Evolutionary conservation across 2,797 vertebrate species (phyloP), one percentile per base, ranked within the genome.

Genomic region (Aphelocoma californica): DNA sequence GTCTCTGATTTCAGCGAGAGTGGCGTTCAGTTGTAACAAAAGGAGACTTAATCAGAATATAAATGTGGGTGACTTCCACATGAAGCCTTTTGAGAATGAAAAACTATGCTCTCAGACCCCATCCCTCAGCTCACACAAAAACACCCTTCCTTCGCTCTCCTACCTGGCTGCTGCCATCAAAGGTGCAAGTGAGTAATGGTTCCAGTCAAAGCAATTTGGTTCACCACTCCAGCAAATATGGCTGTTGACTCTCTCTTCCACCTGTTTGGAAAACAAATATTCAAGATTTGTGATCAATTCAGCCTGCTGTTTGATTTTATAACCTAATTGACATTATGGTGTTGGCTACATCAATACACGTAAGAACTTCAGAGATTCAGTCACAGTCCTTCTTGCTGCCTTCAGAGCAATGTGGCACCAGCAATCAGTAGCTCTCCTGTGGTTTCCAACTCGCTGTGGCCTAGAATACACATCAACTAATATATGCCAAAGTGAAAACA

Each of bases 151-250:
- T 91, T n/a, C 1, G 1, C 40, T 69, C 42, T 92, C 97, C 96
- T 98, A 98, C 98, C 98, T 96, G 91, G 58, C 57, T 84, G 88
- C 69, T 92, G 94, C 93, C 7, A 6, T 92, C 95, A 93, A 92
- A 94, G 87, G 94, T 97, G 56, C 83, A 92, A 93, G 60, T 84
- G 94, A 97, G 81, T 86, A 90, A 96, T 69, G 92, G 83, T 95
- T 97, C 96, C 97, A 97, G 95, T 81, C 92, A 96, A 97, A 93
- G 96, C 91, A 94, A 95, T 97, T 95, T 57, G 78, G 92, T 97
- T 98, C 95, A 97, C 97, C 71, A 79, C 97, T 98, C 97, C 97
- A 95, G 94, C 70, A n/a, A 95, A 78, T 98, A 95, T 89, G 93
- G 96, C 96, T 97, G 95, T 81, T 96, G 80, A 93, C 74, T 81